Conservation (phyloP, 1,140 invertebrate genomes). For the Holcopasites calliopsidis region DNA sequence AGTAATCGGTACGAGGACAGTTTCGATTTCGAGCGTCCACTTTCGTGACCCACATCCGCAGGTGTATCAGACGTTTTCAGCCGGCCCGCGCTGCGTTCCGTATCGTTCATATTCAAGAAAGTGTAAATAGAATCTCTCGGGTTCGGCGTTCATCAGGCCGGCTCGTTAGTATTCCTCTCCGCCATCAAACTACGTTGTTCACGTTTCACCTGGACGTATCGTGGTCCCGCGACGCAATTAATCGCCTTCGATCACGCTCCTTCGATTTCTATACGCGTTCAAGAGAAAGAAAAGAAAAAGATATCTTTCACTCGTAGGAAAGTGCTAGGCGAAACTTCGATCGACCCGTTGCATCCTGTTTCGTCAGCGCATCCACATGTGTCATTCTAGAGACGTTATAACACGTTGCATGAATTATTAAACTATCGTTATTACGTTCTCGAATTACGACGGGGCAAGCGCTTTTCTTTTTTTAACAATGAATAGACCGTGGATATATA, state of each 20-base stretch:
- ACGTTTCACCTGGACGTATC: slow-evolving; percentile 34
- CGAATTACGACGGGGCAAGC: too few relatives aligned
- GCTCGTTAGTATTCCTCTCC: slow-evolving; percentile 2
- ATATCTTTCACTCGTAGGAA: slow-evolving; percentile 5
- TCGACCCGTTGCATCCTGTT: not conserved
- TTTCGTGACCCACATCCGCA: slow-evolving; percentile 1
- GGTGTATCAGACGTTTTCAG: not conserved
- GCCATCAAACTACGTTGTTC: not conserved
- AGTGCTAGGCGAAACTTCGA: not conserved
- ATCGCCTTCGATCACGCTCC: slow-evolving; percentile 2
- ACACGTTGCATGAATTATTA: too few relatives aligned
- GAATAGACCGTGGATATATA: too few relatives aligned
- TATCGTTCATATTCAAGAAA: slow-evolving; percentile 41
- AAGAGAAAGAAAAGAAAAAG: not conserved
- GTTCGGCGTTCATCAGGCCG: not conserved
- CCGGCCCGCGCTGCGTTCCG: not conserved
- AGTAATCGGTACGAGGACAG: slow-evolving; percentile 2
- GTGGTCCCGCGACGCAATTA: not conserved
- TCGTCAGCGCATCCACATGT: not conserved
- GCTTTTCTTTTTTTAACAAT: too few relatives aligned
- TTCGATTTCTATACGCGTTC: not conserved
- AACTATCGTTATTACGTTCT: too few relatives aligned
- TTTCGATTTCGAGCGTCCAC: slow-evolving; percentile 28
- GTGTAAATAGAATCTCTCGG: slow-evolving; percentile 33
- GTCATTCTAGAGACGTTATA: too few relatives aligned